Base-by-base conservation (phyloP, 2,888 invertebrate genomes). In the Galerucella nymphaeae region DNA sequence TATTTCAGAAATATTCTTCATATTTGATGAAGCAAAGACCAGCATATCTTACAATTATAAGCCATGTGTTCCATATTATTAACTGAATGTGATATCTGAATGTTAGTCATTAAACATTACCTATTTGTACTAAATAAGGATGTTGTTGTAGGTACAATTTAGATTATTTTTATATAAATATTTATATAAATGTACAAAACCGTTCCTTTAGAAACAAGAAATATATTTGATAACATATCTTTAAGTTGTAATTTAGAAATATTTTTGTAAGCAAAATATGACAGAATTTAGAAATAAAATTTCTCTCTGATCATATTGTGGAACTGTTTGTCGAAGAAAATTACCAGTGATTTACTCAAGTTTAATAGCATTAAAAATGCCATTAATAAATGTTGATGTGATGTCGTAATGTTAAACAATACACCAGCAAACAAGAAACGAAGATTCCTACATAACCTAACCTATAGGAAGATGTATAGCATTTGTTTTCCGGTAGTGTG, bases 51-150 rank as follows among this genome's bases (percentile, higher is more conserved):
- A 61, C 8, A 58, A 30, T 14, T 63, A 48, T 45, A 55, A 45
- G 57, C 68, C 41, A 62, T 16, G 70, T 72, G 72, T 72, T 67
- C 70, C 75, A 69, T 75, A 74, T 38, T 72, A 75, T 77, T 75
- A 77, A 77, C 76, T 79, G 61, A 79, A 79, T 80, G 80, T 80
- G 80, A 80, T 80, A 79, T 79, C 62, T 78, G 76, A 68, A 78
- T 76, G 72, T 79, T 80, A 80, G 79, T 79, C 79, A 77, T 72
- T 80, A 30, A 77, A 73, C 70, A 42, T 18, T 62, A 62, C 30
- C 66, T 41, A 74, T 73, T 71, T 73, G 61, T 62, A 42, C 55
- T 41, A 69, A 14, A 14, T 72, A 50, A 66, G 63, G 18, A 62
- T 42, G 61, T 62, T 59, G 59, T 38, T 62, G 42, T 42, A 42